Percentiles rank a stretch among this genome's conserved stretches.
Conservation (phyloP, 2,888 invertebrate genomes). For the Allophyes oxyacanthae region DNA sequence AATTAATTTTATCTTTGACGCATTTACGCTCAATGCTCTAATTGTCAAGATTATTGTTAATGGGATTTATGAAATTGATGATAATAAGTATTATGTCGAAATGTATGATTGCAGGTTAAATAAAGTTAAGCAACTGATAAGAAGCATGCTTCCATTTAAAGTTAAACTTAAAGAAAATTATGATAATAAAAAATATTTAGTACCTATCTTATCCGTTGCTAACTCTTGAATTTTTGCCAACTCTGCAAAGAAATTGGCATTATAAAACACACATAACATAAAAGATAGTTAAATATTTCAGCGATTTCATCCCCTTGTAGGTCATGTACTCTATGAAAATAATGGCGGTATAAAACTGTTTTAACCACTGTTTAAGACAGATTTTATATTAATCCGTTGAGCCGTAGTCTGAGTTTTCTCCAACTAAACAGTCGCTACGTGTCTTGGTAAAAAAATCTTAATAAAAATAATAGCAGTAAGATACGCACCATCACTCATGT, state of each 20-base stretch:
- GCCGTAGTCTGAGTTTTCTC: no score
- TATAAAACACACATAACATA: conserved; percentile 33
- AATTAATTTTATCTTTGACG: conserved; percentile 25
- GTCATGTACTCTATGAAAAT: background rate
- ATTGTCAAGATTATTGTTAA: conserved; percentile 7
- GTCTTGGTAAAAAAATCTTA: no score
- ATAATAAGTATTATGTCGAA: conserved; percentile 16
- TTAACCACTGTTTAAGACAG: no score
- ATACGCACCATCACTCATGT: conserved; percentile 92
- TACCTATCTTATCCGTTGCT: conserved; percentile 53
- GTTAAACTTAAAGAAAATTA: conserved; percentile 21
- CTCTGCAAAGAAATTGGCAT: conserved; percentile 48
- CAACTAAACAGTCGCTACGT: no score
- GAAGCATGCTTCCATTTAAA: conserved; percentile 37
- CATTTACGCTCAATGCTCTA: conserved; percentile 13
- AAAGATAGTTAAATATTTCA: background rate
- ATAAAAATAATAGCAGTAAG: background rate
- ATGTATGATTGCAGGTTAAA: conserved; percentile 27
- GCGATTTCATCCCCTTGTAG: background rate
- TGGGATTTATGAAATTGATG: conserved; percentile 20
- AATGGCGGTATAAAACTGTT: background rate
- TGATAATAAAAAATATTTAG: conserved; percentile 41
- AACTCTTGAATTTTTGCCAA: conserved; percentile 52
- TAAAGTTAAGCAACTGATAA: conserved; percentile 37
- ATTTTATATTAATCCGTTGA: no score